Evolutionary conservation across 2,888 invertebrate genomes (phyloP).

Genomic region (Phymatocera aterrima): DNA sequence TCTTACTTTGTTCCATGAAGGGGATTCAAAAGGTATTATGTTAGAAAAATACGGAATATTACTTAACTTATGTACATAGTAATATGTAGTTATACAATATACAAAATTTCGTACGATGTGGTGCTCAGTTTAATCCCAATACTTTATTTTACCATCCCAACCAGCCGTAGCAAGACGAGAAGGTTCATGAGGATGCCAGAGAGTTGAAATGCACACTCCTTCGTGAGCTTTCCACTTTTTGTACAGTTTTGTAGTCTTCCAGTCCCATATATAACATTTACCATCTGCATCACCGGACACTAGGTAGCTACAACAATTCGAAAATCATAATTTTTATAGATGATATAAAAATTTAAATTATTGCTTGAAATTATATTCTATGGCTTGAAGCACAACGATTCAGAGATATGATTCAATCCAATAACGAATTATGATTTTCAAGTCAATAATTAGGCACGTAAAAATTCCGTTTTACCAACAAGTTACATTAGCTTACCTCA

Average conservation of each 20-base stretch:
- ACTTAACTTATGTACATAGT: constrained; percentile 30
- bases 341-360: constrained; percentile 28
- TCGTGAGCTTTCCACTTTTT: constrained; percentile 99
- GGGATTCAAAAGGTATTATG: not conserved
- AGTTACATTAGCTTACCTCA: constrained; percentile 82
- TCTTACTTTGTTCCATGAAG: not conserved
- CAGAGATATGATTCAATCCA: not conserved
- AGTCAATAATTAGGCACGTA: not conserved
- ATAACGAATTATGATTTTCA: not conserved
- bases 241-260: constrained; percentile 99
- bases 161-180: constrained; percentile 98
- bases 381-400: too few relatives aligned
- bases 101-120: constrained; percentile 4
- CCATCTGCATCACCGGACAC: constrained; percentile 99
- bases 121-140: constrained; percentile 94
- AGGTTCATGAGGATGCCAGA: constrained; percentile 99
- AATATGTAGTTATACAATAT: constrained; percentile 31
- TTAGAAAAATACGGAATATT: not conserved
- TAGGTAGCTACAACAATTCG: constrained; percentile 85
- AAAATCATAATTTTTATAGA: not conserved
- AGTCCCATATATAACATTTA: constrained; percentile 99
- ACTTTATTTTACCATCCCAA: constrained; percentile 99
- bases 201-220: constrained; percentile 93
- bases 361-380: too few relatives aligned
- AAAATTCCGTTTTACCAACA: not conserved